These are phyloP conservation scores for Malurus elegans DNA, from an alignment of 2,113 vertebrate species.

Conservation along the genomic window DNA sequence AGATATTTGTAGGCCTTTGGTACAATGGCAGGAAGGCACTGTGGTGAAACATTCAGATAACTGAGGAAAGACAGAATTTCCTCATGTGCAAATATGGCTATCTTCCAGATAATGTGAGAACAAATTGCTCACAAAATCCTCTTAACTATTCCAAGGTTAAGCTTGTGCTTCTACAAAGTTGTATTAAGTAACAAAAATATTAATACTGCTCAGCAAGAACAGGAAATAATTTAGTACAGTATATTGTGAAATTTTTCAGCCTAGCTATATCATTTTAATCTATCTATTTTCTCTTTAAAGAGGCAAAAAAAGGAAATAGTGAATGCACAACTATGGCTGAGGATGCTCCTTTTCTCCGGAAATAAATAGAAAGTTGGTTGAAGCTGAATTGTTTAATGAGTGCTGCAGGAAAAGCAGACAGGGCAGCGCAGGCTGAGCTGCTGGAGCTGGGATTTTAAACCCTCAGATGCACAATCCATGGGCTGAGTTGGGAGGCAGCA, in stretches of 20 bases:
- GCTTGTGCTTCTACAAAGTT: neutral
- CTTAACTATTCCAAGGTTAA: constrained; percentile 41
- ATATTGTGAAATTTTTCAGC: neutral
- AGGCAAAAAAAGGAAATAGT: neutral
- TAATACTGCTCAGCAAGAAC: constrained; percentile 32
- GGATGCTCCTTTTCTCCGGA: neutral
- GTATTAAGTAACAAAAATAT: constrained; percentile 1
- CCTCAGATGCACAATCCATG: constrained; percentile 1
- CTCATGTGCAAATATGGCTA: constrained; percentile 76
- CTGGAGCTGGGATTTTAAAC: neutral
- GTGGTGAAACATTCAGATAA: constrained; percentile 77
- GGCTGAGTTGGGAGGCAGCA: neutral
- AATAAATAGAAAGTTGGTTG: constrained; percentile 56
- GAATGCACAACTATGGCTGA: neutral
- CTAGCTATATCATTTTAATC: neutral
- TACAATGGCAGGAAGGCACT: constrained; percentile 83
- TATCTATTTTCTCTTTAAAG: neutral
- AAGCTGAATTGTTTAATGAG: constrained; percentile 7
- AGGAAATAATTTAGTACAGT: constrained; percentile 57
- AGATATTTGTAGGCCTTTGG: constrained; percentile 58
- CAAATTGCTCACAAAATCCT: constrained; percentile 36
- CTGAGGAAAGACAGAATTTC: constrained; percentile 75
- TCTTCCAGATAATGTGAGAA: constrained; percentile 70
- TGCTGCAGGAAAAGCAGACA: neutral
- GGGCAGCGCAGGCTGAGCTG: constrained; percentile 17